Base-by-base conservation (phyloP, 2,113 vertebrate genomes). In the Tichodroma muraria region DNA sequence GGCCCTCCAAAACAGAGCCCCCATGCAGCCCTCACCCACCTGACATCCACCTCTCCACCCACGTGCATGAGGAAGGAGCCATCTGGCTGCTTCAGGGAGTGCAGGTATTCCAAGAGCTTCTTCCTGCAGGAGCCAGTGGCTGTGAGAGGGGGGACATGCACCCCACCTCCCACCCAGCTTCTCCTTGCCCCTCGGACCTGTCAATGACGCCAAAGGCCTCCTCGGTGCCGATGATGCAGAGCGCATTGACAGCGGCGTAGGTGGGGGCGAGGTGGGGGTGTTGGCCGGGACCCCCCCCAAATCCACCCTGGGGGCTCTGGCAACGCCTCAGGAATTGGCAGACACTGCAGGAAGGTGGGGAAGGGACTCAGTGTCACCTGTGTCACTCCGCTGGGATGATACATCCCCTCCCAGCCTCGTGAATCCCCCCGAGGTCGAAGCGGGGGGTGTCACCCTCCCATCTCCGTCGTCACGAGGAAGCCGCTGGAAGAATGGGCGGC, bases 21-120 rank as follows among this genome's bases (percentile, higher is more conserved):
- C 11, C 35, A 18, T 0, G 6, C 30, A 56, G 50, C 31, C 20
- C 42, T 44, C 56, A 89, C 98, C 97, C 96, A 99, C 99, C 99
- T 99, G 96, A 99, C 98, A 5, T 99, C 99, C 96, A 99, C 99
- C 97, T 99, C 99, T 20, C 99, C 99, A 22, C 99, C 99, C 4
- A 98, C 53, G 0, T 99, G 99, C 99, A 99, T 99, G 97, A 99
- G 98, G 75, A 99, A 99, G 86, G 99, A 99, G 92, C 99, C 99
- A 13, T 99, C 98, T 2, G 98, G 98, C 95, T 99, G 99, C 96
- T 99, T 99, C 97, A 99, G 97, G 0, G 98, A 98, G 96, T 98
- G 97, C 44, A 99, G 96, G 96, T 99, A 99, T 78, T 98, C 97
- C 86, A 99, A 96, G n/a, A 99, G 98, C 97, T 98, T 99, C 97